A percentile compares a stretch with the other conserved stretches of the same genome.
phyloP scores from a whole-genome alignment of 2,888 invertebrate genomes.

The Anoplius nigerrimus region DNA sequence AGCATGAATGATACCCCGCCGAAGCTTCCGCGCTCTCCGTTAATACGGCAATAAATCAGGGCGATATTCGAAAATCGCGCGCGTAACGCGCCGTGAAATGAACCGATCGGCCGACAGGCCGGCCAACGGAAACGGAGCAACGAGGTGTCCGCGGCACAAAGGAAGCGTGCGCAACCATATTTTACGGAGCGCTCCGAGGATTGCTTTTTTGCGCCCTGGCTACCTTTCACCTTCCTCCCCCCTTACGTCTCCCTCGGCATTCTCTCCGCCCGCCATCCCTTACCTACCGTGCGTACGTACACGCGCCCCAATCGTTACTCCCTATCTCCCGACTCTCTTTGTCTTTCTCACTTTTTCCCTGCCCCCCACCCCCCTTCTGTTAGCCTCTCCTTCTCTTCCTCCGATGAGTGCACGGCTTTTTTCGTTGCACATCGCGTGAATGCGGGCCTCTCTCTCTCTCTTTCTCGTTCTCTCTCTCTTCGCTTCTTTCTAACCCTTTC shows the following conservation, averaged over 20 bases:
- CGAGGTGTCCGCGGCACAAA: conserved; percentile 31
- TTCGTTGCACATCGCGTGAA: conserved; percentile 37
- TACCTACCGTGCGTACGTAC: neutral
- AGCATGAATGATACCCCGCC: too few species aligned
- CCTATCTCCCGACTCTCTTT: neutral
- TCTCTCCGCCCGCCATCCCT: conserved; percentile 9
- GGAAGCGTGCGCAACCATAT: conserved; percentile 48
- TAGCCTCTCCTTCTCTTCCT: neutral
- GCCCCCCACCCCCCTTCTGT: neutral
- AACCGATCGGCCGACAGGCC: conserved; percentile 56
- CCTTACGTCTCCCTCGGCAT: conserved; percentile 2
- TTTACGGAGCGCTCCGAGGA: conserved; percentile 31
- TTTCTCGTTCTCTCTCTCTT: neutral
- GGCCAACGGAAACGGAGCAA: conserved; percentile 1
- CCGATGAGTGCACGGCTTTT: conserved; percentile 35
- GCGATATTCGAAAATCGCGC: conserved; percentile 53
- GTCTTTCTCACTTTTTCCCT: neutral
- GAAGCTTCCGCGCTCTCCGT: too few species aligned
- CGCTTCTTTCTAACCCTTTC: too few species aligned
- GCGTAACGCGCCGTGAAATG: conserved; percentile 63
- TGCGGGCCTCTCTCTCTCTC: conserved; percentile 16
- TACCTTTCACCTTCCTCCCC: conserved; percentile 13
- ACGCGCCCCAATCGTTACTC: conserved; percentile 7
- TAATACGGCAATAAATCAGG: conserved; percentile 61
- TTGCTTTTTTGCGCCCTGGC: conserved; percentile 24